Conservation (phyloP, 2,113 vertebrate species). For the Bagarius yarrelli region DNA sequence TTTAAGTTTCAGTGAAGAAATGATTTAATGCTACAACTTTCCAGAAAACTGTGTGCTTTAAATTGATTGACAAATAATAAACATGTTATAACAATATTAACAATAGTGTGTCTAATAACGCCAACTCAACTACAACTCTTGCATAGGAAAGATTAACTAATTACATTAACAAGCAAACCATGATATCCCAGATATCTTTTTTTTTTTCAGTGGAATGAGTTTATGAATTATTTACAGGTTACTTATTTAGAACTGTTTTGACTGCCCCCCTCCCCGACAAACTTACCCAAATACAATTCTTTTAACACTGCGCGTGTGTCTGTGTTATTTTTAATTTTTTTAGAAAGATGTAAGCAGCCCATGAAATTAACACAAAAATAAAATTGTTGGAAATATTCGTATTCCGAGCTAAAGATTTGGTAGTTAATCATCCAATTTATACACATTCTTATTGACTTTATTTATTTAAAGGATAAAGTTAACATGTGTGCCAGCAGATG, state of each 20-base stretch:
- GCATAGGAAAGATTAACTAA: background rate
- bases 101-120: too few species aligned
- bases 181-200: background rate
- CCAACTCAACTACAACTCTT: too few species aligned
- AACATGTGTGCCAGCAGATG: background rate
- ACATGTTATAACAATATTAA: background rate
- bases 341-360: background rate
- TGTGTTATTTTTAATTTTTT: background rate
- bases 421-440: background rate
- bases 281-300: background rate
- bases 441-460: background rate
- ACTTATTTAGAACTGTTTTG: conserved; percentile 20
- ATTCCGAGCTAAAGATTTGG: background rate
- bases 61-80: background rate
- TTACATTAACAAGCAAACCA: conserved; percentile 15
- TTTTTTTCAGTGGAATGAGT: background rate
- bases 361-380: conserved; percentile 1
- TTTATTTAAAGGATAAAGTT: background rate
- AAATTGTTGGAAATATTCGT: background rate
- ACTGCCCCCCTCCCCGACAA: background rate
- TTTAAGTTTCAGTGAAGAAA: background rate
- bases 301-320: background rate
- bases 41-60: background rate
- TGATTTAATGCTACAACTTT: background rate
- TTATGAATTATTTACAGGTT: conserved; percentile 20